phyloP scores from a whole-genome alignment of 2,888 invertebrate genomes.

The Dryomyza anilis region DNA sequence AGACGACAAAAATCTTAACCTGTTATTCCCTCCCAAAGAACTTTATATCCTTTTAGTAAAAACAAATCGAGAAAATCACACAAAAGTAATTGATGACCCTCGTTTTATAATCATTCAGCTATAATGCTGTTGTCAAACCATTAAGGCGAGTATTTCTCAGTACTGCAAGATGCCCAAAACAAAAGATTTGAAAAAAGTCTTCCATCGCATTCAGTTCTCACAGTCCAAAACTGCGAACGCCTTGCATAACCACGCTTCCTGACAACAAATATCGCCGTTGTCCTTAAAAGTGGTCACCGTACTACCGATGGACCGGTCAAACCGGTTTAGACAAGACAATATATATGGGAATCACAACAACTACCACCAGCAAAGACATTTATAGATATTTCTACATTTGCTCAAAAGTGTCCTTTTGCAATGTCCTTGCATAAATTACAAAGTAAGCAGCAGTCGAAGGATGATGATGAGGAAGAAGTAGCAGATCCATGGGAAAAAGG shows the following conservation, averaged over 20 bases:
- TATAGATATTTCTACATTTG: constrained; percentile 6
- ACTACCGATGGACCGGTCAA: constrained; percentile 49
- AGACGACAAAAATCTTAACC: no score
- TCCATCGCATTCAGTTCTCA: no score
- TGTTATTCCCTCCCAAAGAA: no score
- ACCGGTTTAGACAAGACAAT: constrained; percentile 47
- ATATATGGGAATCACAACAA: constrained; percentile 37
- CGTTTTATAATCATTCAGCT: no score
- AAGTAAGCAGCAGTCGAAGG: constrained; percentile 39
- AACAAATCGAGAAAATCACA: no score
- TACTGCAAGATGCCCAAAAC: neutral
- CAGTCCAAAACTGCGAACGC: neutral
- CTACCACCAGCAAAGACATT: constrained; percentile 28
- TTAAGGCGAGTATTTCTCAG: neutral
- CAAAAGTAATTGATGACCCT: no score
- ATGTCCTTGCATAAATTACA: constrained; percentile 56
- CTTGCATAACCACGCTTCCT: neutral
- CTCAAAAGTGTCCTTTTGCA: constrained; percentile 54
- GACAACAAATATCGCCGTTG: neutral
- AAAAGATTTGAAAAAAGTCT: no score
- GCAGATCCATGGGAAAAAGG: constrained; percentile 23
- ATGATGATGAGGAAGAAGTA: no score
- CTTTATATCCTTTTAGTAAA: no score
- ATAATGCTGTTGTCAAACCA: neutral
- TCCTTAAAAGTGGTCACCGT: constrained; percentile 43